A percentile compares a stretch with the other conserved stretches of the same genome.
Evolutionary conservation across 2,113 vertebrate genomes (phyloP).

Genomic region (Grus americana): DNA sequence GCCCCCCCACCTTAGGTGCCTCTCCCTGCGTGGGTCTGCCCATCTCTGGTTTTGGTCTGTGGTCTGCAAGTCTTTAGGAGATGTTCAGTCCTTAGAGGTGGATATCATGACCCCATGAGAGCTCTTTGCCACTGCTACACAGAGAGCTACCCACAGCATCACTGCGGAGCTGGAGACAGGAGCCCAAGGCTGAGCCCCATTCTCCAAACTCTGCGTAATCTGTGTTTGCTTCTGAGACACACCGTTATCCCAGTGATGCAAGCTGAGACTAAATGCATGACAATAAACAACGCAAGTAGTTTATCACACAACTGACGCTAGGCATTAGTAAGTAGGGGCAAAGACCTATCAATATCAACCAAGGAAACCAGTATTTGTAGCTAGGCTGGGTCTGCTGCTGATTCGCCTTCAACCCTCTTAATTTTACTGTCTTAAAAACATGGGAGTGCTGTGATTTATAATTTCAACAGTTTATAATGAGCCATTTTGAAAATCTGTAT

Average conservation of each 20-base stretch:
- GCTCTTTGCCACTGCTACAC: neutral
- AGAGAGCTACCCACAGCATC: neutral
- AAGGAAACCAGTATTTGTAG: neutral
- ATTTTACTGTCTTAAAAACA: neutral
- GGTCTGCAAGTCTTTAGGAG: neutral
- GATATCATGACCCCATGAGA: neutral
- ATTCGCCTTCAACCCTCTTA: neutral
- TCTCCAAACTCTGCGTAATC: neutral
- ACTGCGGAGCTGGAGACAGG: fast-evolving
- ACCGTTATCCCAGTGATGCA: neutral
- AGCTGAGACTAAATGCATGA: neutral
- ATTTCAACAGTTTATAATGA: neutral
- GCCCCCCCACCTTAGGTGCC: fast-evolving
- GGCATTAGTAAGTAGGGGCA: neutral
- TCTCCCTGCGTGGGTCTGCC: neutral
- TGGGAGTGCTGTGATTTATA: neutral
- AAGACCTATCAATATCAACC: neutral
- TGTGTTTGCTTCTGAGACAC: neutral
- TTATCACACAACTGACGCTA: fast-evolving
- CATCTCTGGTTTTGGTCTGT: neutral
- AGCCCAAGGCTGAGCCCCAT: neutral
- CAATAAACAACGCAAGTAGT: neutral
- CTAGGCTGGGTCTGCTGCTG: neutral
- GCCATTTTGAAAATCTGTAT: neutral
- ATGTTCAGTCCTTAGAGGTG: neutral